Percentiles rank a stretch among this genome's conserved stretches.
phyloP scores from a whole-genome alignment of 2,888 invertebrate genomes.

The Trissonchulus sp. region DNA sequence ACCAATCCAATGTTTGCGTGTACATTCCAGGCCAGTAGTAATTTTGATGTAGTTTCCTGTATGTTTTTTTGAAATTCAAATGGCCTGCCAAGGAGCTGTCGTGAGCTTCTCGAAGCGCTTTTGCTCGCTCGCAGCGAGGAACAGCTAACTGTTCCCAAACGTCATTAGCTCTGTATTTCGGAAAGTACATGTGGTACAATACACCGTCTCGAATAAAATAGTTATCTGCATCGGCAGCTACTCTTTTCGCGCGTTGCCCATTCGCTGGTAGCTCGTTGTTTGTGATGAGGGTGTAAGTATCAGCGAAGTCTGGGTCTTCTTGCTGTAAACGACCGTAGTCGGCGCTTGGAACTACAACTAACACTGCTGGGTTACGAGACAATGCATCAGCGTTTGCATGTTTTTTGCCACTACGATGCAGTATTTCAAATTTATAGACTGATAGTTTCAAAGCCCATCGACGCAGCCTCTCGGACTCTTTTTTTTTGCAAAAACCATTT shows the following conservation, averaged over 20 bases:
- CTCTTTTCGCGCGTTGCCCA: not conserved
- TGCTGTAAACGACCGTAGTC: not conserved
- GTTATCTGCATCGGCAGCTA: not conserved
- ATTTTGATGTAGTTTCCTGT: too few species aligned
- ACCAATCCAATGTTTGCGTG: too few species aligned
- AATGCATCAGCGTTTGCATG: not conserved
- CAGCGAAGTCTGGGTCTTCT: not conserved
- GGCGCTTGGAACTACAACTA: not conserved
- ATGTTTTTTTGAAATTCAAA: too few species aligned
- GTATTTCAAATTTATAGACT: not conserved
- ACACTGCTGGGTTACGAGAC: conserved; percentile 3
- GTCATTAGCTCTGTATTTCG: too few species aligned
- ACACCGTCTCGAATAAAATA: not conserved
- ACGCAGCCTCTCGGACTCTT: not conserved
- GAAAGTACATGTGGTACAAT: too few species aligned
- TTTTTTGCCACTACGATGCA: not conserved
- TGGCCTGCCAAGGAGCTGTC: too few species aligned
- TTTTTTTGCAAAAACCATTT: not conserved
- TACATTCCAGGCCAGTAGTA: too few species aligned
- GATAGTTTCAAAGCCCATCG: not conserved
- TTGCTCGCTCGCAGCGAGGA: too few species aligned
- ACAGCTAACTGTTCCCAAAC: too few species aligned
- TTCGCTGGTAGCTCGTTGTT: not conserved
- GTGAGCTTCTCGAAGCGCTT: too few species aligned
- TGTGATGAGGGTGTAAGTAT: not conserved